Percentiles rank a stretch among this genome's conserved stretches.
Conservation (phyloP, 2,888 invertebrate genomes). For the Hermaeophaga mercurialis region DNA sequence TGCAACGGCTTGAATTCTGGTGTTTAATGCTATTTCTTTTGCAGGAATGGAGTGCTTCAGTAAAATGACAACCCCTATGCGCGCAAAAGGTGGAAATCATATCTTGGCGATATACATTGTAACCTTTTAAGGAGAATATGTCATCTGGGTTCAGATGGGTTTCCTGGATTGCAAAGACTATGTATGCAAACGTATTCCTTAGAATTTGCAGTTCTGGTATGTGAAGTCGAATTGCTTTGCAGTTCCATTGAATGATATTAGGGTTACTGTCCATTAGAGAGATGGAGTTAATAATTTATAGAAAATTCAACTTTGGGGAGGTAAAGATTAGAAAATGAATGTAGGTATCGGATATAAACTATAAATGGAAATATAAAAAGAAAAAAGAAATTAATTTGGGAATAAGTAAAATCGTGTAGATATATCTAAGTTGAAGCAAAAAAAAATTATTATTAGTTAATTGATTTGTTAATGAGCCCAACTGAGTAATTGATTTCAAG, state of each 20-base stretch:
- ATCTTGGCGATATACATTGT: neutral
- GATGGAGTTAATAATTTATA: too few relatives aligned
- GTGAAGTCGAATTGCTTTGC: neutral
- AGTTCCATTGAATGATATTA: conserved; percentile 1
- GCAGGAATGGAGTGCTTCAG: neutral
- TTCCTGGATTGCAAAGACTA: neutral
- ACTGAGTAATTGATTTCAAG: too few relatives aligned
- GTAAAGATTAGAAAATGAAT: neutral
- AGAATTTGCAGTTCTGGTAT: neutral
- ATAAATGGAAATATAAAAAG: too few relatives aligned
- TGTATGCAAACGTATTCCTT: neutral
- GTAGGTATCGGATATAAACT: neutral
- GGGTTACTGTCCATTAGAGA: too few relatives aligned
- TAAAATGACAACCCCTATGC: neutral
- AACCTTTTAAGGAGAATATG: neutral
- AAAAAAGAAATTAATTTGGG: neutral
- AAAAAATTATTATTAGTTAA: too few relatives aligned
- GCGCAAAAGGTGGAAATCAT: neutral
- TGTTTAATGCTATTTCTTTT: neutral
- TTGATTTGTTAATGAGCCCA: too few relatives aligned
- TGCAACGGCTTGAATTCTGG: conserved; percentile 1
- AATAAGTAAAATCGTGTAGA: neutral
- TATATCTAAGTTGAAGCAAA: neutral
- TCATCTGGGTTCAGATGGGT: neutral
- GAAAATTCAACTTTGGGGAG: neutral